Evolutionary conservation across 2,113 vertebrate species (phyloP).

Genomic region (Fulica atra): DNA sequence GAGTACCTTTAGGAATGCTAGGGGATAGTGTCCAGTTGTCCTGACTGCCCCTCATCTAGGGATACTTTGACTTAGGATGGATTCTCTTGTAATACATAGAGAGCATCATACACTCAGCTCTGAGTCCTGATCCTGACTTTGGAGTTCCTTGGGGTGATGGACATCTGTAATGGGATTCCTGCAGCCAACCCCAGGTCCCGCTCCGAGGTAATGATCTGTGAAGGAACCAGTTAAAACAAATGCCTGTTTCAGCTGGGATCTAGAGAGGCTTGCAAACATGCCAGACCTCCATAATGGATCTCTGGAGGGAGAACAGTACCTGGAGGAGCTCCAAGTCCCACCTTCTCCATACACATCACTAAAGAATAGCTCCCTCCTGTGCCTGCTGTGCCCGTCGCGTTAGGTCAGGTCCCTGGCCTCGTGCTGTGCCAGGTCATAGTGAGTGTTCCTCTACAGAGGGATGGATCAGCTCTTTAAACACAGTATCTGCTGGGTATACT

Average conservation of each 20-base stretch:
- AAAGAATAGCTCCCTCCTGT: conserved; percentile 21
- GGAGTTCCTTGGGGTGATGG: neutral
- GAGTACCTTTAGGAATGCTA: neutral
- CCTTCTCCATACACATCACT: conserved; percentile 30
- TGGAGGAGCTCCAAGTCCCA: conserved; percentile 60
- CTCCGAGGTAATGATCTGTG: neutral
- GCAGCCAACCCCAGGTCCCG: neutral
- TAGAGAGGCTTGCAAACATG: conserved; percentile 36
- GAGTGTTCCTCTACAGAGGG: neutral
- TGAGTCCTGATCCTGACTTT: accelerated
- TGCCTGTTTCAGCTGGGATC: conserved; percentile 35
- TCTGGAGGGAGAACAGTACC: conserved; percentile 52
- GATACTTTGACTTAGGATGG: neutral
- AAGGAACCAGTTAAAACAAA: conserved; percentile 56
- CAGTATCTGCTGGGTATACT: neutral
- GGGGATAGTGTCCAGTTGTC: neutral
- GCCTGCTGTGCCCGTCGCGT: neutral
- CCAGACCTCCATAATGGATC: conserved; percentile 44
- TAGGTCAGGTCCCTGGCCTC: neutral
- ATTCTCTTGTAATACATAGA: neutral
- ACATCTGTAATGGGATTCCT: neutral
- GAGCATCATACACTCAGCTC: neutral
- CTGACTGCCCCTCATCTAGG: neutral
- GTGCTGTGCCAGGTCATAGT: accelerated
- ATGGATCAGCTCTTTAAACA: neutral